These are phyloP conservation scores for Sebastes trivittatus DNA, from an alignment of 2,797 vertebrate genomes.

Conservation along the genomic window DNA sequence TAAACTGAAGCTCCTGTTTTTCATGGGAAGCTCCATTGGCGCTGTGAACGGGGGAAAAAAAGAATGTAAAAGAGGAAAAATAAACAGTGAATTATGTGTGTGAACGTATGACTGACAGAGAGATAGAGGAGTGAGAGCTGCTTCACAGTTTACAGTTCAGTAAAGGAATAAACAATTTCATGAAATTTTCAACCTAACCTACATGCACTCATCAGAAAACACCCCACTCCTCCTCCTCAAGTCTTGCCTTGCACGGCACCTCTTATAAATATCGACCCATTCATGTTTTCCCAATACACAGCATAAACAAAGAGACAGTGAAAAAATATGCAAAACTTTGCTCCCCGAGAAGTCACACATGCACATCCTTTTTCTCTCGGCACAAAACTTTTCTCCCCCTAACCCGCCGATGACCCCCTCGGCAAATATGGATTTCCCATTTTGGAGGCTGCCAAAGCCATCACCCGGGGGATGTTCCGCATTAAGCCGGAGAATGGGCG, in stretches of 20 bases:
- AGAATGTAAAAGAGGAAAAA: constrained; percentile 23
- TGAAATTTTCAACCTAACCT: constrained; percentile 52
- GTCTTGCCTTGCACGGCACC: constrained; percentile 53
- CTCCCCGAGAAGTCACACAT: constrained; percentile 73
- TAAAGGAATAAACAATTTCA: constrained; percentile 51
- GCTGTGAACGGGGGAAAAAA: constrained; percentile 62
- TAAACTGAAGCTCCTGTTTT: constrained; percentile 84
- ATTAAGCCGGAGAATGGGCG: constrained; percentile 85
- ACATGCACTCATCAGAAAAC: constrained; percentile 63
- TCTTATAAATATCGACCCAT: constrained; percentile 77
- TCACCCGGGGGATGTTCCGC: constrained; percentile 88
- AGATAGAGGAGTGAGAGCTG: constrained; percentile 10
- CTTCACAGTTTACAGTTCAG: constrained; percentile 49
- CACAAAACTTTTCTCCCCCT: constrained; percentile 82
- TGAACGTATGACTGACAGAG: constrained; percentile 28
- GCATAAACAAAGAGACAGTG: constrained; percentile 68
- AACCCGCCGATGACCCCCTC: constrained; percentile 83
- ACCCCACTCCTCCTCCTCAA: constrained; percentile 33
- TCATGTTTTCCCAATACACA: constrained; percentile 74
- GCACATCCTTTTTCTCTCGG: constrained; percentile 67
- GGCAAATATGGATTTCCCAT: constrained; percentile 86
- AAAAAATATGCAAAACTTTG: constrained; percentile 78
- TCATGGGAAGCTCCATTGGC: constrained; percentile 79
- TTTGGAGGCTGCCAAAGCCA: constrained; percentile 86
- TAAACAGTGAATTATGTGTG: constrained; percentile 2